A percentile compares a stretch with the other conserved stretches of the same genome.
Conservation (phyloP, 2,888 invertebrate genomes). For the Cheilosia pagana region DNA sequence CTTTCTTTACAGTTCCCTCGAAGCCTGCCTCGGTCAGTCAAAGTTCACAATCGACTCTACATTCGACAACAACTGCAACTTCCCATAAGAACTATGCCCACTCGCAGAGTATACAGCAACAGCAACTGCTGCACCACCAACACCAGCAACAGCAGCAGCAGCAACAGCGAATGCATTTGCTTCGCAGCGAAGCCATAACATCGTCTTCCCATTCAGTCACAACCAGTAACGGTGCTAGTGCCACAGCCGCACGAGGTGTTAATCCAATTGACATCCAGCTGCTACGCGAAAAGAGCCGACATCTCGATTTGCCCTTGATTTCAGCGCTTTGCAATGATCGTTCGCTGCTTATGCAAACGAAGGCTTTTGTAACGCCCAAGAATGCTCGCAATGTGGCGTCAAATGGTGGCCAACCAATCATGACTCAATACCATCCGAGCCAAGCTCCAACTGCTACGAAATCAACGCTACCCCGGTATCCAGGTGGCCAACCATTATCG, state of each 20-base stretch:
- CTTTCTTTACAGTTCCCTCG: constrained; percentile 80
- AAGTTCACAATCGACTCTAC: constrained; percentile 67
- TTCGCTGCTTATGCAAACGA: constrained; percentile 93
- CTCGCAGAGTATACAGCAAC: constrained; percentile 51
- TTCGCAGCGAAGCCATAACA: constrained; percentile 55
- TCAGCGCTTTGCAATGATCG: constrained; percentile 97
- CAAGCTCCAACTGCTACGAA: constrained; percentile 62
- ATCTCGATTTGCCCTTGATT: constrained; percentile 95
- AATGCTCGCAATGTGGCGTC: constrained; percentile 82
- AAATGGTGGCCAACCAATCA: constrained; percentile 38
- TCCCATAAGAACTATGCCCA: constrained; percentile 77
- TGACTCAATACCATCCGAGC: constrained; percentile 61
- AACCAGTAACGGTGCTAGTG: constrained; percentile 79
- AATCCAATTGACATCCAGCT: constrained; percentile 90
- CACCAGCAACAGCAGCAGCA: constrained; percentile 49
- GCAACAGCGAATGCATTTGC: constrained; percentile 57
- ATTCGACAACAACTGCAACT: constrained; percentile 77
- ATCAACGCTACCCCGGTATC: constrained; percentile 66
- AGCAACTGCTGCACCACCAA: constrained; percentile 43
- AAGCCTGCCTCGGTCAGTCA: constrained; percentile 78
- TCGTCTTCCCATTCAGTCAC: constrained; percentile 53
- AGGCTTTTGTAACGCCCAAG: constrained; percentile 92
- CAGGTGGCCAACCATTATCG: constrained; percentile 76
- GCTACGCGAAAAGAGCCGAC: constrained; percentile 93
- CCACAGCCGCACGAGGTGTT: constrained; percentile 82